A percentile compares a stretch with the other conserved stretches of the same genome.
These are phyloP conservation scores for Tenthredo livida DNA, from an alignment of 2,888 invertebrate species.

Conservation along the genomic window DNA sequence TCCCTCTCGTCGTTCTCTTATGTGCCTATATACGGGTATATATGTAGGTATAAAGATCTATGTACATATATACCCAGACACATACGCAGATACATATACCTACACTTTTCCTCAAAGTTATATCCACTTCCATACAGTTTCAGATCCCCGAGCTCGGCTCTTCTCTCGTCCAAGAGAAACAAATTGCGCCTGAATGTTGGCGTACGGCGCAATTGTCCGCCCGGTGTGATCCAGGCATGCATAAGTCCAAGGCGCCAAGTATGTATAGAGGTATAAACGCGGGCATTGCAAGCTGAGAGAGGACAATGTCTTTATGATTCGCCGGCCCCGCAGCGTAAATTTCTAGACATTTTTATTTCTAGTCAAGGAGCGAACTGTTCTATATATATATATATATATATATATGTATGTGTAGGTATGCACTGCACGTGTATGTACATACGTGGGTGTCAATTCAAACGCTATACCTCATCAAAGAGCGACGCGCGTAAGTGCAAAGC, in stretches of 20 bases:
- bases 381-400: too few species aligned
- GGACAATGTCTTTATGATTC: conserved; percentile 24
- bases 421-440: background rate
- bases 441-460: background rate
- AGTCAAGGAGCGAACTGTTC: background rate
- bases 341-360: background rate
- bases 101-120: conserved; percentile 37
- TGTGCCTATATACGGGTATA: conserved; percentile 28
- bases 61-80: conserved; percentile 44
- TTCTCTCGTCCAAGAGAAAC: conserved; percentile 35
- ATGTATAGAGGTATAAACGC: background rate
- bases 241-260: conserved; percentile 29
- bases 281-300: background rate
- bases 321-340: background rate
- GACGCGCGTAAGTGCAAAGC: background rate
- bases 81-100: conserved; percentile 15
- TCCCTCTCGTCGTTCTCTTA: conserved; percentile 34
- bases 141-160: conserved; percentile 15
- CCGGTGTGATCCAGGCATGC: conserved; percentile 42
- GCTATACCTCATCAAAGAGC: background rate
- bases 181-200: conserved; percentile 29
- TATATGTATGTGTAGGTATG: background rate
- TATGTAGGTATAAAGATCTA: conserved; percentile 55
- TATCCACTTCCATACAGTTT: conserved; percentile 44
- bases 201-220: conserved; percentile 36